Evolutionary conservation across 2,888 invertebrate genomes (phyloP), one percentile per base, ranked within the genome.

Genomic region (Lasioglossum calceatum): DNA sequence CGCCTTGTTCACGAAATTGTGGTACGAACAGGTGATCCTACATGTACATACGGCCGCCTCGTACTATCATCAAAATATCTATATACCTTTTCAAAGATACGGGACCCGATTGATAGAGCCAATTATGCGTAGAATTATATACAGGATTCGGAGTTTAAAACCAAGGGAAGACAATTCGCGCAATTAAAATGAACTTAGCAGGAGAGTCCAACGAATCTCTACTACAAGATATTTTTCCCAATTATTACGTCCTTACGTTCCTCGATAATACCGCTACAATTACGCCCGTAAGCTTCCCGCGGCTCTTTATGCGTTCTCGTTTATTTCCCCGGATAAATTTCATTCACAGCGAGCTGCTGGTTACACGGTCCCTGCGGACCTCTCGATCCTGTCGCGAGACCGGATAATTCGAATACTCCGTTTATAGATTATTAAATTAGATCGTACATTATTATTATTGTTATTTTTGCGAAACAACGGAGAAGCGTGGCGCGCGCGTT

Each of bases 91-190:
- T 4, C 8, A 23, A 58, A n/a, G 54, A n/a, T n/a, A 58, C n/a
- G n/a, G n/a, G n/a, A 58, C n/a, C 3, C 12, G 12, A 12, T 0
- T n/a, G 4, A 4, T 4, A 1, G 16, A 1, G 16, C 0, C 64
- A 32, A 19, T 64, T 32, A 58, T 58, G 4, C n/a, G n/a, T 10
- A 10, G 4, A 58, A 58, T n/a, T 58, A 1, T n/a, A 58, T 4
- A n/a, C 4, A 58, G 12, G n/a, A 23, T n/a, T 1, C 8, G 12
- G 0, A 58, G 58, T 12, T 58, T 3, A 27, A 58, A 58, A 12
- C 12, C 58, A n/a, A n/a, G n/a, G 32, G 64, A 64, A 32, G 36
- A 64, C 32, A 32, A 32, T 64, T 16, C 16, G 19, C 32, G 32
- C 32, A n/a, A 64, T 32, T 64, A 19, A 19, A 64, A 36, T 14